Evolutionary conservation across 2,888 invertebrate species (phyloP).

Genomic region (Agrotis ipsilon): DNA sequence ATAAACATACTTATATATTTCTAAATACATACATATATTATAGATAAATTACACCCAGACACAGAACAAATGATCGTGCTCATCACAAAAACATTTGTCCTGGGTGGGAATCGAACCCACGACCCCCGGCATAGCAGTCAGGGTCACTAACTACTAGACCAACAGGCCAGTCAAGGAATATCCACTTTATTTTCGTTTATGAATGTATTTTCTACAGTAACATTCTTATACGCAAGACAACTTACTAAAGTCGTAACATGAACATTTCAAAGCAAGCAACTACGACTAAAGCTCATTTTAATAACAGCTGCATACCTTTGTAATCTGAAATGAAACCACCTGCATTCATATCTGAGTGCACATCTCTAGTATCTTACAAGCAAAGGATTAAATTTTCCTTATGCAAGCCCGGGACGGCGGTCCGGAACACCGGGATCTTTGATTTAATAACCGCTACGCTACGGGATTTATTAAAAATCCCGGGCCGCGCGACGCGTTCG

Average conservation of each 20-base stretch:
- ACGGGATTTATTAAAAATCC: conserved; percentile 72
- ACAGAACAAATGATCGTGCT: too few relatives aligned
- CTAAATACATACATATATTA: too few relatives aligned
- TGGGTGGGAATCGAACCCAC: too few relatives aligned
- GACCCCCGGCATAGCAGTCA: too few relatives aligned
- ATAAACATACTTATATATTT: too few relatives aligned
- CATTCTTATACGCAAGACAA: neutral
- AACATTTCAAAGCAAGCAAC: conserved; percentile 12
- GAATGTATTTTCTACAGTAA: neutral
- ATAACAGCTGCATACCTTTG: conserved; percentile 38
- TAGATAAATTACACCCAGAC: too few relatives aligned
- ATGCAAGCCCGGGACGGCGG: conserved; percentile 51
- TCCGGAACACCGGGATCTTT: conserved; percentile 66
- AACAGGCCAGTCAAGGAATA: too few relatives aligned
- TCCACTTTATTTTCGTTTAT: neutral
- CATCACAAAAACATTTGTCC: too few relatives aligned
- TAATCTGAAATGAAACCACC: conserved; percentile 49
- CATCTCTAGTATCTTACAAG: conserved; percentile 54
- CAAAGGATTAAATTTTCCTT: conserved; percentile 67
- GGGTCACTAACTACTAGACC: too few relatives aligned
- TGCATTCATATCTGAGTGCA: conserved; percentile 54
- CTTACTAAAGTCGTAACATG: conserved; percentile 4
- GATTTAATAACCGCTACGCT: conserved; percentile 73
- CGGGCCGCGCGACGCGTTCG: conserved; percentile 47
- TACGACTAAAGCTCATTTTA: conserved; percentile 40